These are phyloP conservation scores for Paradoxurus hermaphroditus DNA, from an alignment of 2,113 vertebrate genomes.

Conservation along the genomic window DNA sequence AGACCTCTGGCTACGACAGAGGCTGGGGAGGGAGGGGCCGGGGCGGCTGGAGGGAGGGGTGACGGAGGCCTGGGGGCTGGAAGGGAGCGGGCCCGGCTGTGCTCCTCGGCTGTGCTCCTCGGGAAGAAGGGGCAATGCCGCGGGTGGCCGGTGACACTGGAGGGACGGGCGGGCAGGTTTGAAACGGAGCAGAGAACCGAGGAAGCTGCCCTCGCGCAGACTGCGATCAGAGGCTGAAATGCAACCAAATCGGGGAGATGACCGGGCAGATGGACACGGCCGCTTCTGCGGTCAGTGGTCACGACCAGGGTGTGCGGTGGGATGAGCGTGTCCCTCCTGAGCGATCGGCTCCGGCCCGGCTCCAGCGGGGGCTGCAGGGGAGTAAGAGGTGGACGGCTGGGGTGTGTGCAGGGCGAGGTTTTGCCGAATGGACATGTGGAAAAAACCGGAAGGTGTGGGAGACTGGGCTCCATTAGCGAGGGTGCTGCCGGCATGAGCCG, in stretches of 20 bases:
- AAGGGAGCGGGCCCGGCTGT: background rate
- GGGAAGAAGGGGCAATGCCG: background rate
- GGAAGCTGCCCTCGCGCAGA: background rate
- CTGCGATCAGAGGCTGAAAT: background rate
- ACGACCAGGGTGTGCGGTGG: accelerated
- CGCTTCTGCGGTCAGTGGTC: background rate
- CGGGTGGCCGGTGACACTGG: accelerated
- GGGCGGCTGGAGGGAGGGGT: accelerated
- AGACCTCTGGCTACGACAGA: accelerated
- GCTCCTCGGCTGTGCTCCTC: background rate
- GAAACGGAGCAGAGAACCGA: accelerated
- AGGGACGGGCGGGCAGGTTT: accelerated
- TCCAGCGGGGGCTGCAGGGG: background rate
- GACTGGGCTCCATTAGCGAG: background rate
- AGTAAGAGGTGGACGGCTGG: background rate
- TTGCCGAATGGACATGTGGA: too few species aligned
- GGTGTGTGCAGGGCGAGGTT: background rate
- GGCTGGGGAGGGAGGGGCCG: background rate
- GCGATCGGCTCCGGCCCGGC: background rate
- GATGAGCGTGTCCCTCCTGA: accelerated
- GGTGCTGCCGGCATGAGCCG: background rate
- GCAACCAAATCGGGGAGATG: background rate
- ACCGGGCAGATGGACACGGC: background rate
- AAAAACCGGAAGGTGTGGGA: background rate
- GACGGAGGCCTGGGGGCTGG: background rate